These are phyloP conservation scores for Meda fulgida DNA, from an alignment of 2,797 vertebrate species.

Conservation along the genomic window DNA sequence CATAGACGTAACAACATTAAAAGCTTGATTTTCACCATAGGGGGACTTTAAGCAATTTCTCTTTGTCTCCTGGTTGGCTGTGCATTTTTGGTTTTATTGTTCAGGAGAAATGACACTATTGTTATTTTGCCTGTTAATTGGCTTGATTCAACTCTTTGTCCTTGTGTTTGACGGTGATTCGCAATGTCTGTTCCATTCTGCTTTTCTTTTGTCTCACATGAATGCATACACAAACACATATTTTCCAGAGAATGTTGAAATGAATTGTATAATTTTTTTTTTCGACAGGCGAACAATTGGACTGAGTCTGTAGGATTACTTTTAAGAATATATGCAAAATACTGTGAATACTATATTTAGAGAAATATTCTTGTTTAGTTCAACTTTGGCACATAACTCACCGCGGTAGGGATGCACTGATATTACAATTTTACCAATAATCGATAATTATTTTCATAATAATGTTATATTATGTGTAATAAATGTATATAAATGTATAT, in stretches of 20 bases:
- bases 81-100: not conserved
- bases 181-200: constrained; percentile 2
- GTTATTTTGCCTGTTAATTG: constrained; percentile 20
- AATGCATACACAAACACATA: not conserved
- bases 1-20: no score
- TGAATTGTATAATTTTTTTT: not conserved
- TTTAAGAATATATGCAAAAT: not conserved
- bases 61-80: not conserved
- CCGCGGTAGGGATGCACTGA: not conserved
- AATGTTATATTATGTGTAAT: not conserved
- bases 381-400: not conserved
- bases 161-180: constrained; percentile 36
- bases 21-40: no score
- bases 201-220: not conserved
- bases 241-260: not conserved
- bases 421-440: not conserved
- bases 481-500: not conserved
- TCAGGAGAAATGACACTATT: not conserved
- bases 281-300: not conserved
- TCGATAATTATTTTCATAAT: not conserved
- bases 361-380: not conserved
- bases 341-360: not conserved
- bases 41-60: not conserved
- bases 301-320: not conserved
- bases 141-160: constrained; percentile 32